A percentile compares a stretch with the other conserved stretches of the same genome.
Conservation (phyloP, 1,140 invertebrate species). For the Temnothorax longispinosus region DNA sequence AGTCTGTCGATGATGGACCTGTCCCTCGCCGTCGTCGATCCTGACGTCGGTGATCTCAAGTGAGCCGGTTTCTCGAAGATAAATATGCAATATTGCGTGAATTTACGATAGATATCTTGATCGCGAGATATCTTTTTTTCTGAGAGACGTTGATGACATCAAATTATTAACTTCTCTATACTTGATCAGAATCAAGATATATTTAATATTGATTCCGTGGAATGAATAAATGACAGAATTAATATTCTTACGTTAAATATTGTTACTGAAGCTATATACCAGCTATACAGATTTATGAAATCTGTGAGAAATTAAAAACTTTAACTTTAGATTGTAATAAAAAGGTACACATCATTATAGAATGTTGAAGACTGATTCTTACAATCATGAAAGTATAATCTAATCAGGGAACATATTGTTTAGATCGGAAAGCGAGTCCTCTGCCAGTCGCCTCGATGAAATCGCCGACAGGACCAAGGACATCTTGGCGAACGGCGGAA, state of each 20-base stretch:
- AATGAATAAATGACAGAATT: too few relatives aligned
- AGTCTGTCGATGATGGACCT: constrained; percentile 82
- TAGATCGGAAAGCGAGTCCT: constrained; percentile 72
- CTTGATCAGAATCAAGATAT: not conserved
- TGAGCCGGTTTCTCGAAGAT: constrained; percentile 37
- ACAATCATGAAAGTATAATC: too few relatives aligned
- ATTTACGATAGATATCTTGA: not conserved
- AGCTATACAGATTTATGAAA: too few relatives aligned
- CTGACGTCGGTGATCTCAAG: constrained; percentile 69
- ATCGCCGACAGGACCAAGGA: constrained; percentile 56
- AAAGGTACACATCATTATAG: too few relatives aligned
- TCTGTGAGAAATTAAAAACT: too few relatives aligned
- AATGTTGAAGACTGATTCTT: too few relatives aligned
- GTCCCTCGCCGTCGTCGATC: constrained; percentile 63
- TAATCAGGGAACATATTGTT: not conserved
- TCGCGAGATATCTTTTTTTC: not conserved
- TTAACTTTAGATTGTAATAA: too few relatives aligned
- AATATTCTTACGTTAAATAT: not conserved
- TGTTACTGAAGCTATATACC: too few relatives aligned
- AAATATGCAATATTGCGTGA: not conserved
- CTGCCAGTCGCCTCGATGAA: constrained; percentile 28
- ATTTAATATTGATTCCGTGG: not conserved
- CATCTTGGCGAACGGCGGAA: not conserved
- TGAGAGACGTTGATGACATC: not conserved
- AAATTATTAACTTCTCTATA: not conserved